phyloP scores from a whole-genome alignment of 2,888 invertebrate genomes.

The Latrodectus hesperus region DNA sequence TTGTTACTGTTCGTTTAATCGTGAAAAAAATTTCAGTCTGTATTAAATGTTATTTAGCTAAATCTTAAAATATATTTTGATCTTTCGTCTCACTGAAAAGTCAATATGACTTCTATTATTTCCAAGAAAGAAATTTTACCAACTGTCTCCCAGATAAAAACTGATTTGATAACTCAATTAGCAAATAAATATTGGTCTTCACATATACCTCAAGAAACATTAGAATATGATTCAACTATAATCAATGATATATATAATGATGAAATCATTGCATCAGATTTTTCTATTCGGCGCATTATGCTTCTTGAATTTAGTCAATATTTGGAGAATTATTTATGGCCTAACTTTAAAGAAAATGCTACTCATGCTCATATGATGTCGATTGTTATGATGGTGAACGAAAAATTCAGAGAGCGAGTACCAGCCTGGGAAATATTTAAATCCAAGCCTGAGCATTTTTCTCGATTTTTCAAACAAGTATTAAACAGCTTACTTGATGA shows the following conservation, averaged over 20 bases:
- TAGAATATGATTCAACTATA: conserved; percentile 81
- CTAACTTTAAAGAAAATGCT: conserved; percentile 87
- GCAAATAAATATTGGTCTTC: conserved; percentile 96
- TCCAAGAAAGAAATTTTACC: conserved; percentile 71
- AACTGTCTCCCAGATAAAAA: conserved; percentile 92
- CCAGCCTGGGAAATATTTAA: conserved; percentile 96
- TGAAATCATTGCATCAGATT: conserved; percentile 85
- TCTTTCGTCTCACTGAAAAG: neutral
- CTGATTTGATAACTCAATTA: conserved; percentile 92
- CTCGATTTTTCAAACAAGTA: conserved; percentile 88
- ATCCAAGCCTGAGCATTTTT: conserved; percentile 84
- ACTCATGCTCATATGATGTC: conserved; percentile 94
- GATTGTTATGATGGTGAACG: conserved; percentile 98
- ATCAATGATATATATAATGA: conserved; percentile 91
- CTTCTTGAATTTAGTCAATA: conserved; percentile 98
- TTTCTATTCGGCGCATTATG: conserved; percentile 80
- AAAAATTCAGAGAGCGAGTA: conserved; percentile 97
- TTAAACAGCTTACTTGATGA: conserved; percentile 84
- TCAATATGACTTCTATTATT: conserved; percentile 31
- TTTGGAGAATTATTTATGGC: conserved; percentile 97
- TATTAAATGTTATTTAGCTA: too few species aligned
- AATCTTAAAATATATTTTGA: too few species aligned
- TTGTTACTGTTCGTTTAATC: too few species aligned
- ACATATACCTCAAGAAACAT: conserved; percentile 79
- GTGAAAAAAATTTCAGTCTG: too few species aligned